Evolutionary conservation across 2,113 vertebrate genomes (phyloP).

Genomic region (Zootoca vivipara): DNA sequence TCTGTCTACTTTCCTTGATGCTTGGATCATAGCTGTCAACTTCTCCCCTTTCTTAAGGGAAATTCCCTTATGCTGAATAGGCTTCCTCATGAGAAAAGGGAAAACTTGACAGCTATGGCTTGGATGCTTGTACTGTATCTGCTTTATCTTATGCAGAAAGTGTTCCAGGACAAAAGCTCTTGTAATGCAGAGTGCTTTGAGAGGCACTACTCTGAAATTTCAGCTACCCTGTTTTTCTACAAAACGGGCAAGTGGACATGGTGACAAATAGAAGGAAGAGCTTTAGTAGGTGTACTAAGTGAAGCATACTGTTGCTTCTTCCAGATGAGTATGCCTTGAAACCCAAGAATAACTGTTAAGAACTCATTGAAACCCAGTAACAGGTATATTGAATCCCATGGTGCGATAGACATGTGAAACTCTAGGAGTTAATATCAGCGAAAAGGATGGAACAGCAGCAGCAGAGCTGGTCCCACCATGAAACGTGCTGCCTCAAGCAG

Average conservation of each 20-base stretch:
- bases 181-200: not conserved
- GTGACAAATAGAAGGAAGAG: not conserved
- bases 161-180: not conserved
- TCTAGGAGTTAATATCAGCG: constrained; percentile 19
- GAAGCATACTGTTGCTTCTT: not conserved
- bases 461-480: not conserved
- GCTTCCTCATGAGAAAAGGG: too few species aligned
- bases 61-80: too few species aligned
- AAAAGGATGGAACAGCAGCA: not conserved
- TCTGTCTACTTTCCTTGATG: not conserved
- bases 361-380: not conserved
- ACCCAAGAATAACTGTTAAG: not conserved
- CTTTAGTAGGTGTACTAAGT: not conserved
- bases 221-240: not conserved
- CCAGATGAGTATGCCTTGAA: not conserved
- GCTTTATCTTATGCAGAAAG: not conserved
- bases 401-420: not conserved
- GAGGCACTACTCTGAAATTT: not conserved
- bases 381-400: not conserved
- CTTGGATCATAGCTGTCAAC: too few species aligned
- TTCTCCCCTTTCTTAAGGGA: too few species aligned
- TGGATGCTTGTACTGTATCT: not conserved
- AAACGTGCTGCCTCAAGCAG: not conserved
- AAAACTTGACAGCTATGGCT: too few species aligned
- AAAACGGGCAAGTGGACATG: not conserved